Evolutionary conservation across 2,797 vertebrate genomes (phyloP).

Genomic region (Enteromius trimaculatus): DNA sequence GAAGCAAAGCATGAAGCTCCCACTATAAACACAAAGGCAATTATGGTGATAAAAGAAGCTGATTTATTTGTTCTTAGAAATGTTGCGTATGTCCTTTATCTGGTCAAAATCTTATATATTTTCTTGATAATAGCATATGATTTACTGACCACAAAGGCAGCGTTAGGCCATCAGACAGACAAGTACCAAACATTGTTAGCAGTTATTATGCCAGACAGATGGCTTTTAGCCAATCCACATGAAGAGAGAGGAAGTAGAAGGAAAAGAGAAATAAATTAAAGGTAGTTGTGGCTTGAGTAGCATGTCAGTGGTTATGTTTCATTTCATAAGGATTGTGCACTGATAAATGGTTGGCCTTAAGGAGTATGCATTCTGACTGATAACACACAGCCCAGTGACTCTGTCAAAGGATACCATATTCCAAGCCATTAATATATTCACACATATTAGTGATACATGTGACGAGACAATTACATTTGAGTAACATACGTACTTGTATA

Average conservation of each 20-base stretch:
- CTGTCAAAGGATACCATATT: constrained; percentile 15
- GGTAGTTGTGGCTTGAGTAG: constrained; percentile 17
- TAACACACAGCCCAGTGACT: constrained; percentile 11
- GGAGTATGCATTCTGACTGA: constrained; percentile 13
- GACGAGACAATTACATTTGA: constrained; percentile 42
- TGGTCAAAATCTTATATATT: constrained; percentile 31
- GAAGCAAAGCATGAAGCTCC: constrained; percentile 49
- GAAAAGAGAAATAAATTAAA: constrained; percentile 24
- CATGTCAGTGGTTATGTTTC: constrained; percentile 1
- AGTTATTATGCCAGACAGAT: constrained; percentile 8
- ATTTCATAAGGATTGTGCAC: constrained; percentile 38
- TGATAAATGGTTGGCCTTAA: constrained; percentile 22
- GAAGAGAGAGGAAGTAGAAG: not conserved
- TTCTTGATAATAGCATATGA: constrained; percentile 35
- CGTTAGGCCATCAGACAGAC: constrained; percentile 17
- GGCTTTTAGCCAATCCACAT: not conserved
- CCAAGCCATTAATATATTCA: constrained; percentile 31
- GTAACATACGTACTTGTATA: constrained; percentile 29
- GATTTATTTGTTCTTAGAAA: constrained; percentile 47
- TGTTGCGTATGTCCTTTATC: constrained; percentile 5
- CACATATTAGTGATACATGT: constrained; percentile 46
- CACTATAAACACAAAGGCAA: constrained; percentile 62
- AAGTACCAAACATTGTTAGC: constrained; percentile 33
- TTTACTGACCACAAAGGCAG: constrained; percentile 41
- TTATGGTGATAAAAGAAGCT: constrained; percentile 57